Evolutionary conservation across 2,888 invertebrate species (phyloP).

Genomic region (Phortica magna): DNA sequence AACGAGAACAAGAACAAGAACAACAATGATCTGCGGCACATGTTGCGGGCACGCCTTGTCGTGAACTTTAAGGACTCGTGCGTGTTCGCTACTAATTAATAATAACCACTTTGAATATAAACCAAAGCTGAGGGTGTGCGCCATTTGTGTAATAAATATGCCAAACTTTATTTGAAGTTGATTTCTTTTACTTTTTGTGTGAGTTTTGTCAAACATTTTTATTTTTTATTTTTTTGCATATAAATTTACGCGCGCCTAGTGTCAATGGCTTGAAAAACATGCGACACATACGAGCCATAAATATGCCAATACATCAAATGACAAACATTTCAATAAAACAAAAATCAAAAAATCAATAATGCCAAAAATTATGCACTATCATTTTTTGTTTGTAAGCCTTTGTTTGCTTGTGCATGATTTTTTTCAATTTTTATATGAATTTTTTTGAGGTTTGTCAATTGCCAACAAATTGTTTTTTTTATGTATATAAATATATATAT

Average conservation of each 20-base stretch:
- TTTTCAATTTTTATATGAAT: conserved; percentile 23
- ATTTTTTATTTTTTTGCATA: too few species aligned
- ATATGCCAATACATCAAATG: conserved; percentile 63
- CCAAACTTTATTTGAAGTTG: background rate
- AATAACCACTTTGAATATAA: background rate
- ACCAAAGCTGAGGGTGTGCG: background rate
- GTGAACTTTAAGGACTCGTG: background rate
- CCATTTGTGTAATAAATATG: background rate
- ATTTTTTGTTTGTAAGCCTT: conserved; percentile 68
- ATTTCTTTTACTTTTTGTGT: too few species aligned
- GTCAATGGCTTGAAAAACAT: conserved; percentile 15
- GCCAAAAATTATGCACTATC: conserved; percentile 56
- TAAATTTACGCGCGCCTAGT: background rate
- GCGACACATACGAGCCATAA: conserved; percentile 57
- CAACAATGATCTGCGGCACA: background rate
- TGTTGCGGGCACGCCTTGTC: background rate
- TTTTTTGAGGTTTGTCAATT: conserved; percentile 54
- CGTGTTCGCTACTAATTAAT: background rate
- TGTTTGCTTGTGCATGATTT: conserved; percentile 46
- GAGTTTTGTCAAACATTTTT: too few species aligned
- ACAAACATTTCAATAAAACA: conserved; percentile 69
- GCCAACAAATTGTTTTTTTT: conserved; percentile 58
- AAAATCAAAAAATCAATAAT: conserved; percentile 59
- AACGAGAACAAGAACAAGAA: background rate
- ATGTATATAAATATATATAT: too few species aligned